Evolutionary conservation across 2,888 invertebrate genomes (phyloP), one percentile per base, ranked within the genome.

Genomic region (Peribatodes rhomboidaria): DNA sequence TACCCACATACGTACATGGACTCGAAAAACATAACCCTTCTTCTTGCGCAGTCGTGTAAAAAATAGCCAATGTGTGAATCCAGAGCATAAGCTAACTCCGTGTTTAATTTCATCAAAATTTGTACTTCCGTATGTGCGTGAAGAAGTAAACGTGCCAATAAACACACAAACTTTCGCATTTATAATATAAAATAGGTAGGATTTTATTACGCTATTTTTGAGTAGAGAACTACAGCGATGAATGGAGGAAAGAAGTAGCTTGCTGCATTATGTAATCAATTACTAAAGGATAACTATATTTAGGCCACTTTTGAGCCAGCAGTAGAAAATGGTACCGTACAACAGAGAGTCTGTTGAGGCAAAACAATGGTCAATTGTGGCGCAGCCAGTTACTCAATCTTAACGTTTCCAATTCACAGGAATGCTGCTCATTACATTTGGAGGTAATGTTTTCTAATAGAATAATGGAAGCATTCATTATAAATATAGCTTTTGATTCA

Each of bases 351-450:
- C 53, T 63, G 53, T 63, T 57, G 39, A 22, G 41, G 10, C 37
- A 33, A 41, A 63, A 63, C 63, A 63, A 63, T 57, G 47, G 53
- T 9, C 14, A 39, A 10, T 46, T 63, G 63, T 58, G 57, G 53
- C 35, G 61, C 33, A 27, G 22, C 6, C 56, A 18, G 57, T 46
- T 58, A 41, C 58, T 44, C 35, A 22, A 50, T 31, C 22, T 55
- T 41, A 39, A 37, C 16, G 39, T 46, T 53, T 57, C 22, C 16
- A 53, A 46, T 46, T 50, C 46, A 1, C 3, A 46, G 20, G 27
- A 57, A 53, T 52, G 39, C 42, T 41, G 41, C 13, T 22, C n/a
- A 27, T 46, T 46, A 27, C n/a, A 46, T 44, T 44, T 44, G 11
- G 13, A 18, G 27, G 27, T 27, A 18, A 44, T 9, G 41, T 41